Evolutionary conservation across 2,797 vertebrate species (phyloP), one percentile per base, ranked within the genome.

Genomic region (Hirundo rustica): DNA sequence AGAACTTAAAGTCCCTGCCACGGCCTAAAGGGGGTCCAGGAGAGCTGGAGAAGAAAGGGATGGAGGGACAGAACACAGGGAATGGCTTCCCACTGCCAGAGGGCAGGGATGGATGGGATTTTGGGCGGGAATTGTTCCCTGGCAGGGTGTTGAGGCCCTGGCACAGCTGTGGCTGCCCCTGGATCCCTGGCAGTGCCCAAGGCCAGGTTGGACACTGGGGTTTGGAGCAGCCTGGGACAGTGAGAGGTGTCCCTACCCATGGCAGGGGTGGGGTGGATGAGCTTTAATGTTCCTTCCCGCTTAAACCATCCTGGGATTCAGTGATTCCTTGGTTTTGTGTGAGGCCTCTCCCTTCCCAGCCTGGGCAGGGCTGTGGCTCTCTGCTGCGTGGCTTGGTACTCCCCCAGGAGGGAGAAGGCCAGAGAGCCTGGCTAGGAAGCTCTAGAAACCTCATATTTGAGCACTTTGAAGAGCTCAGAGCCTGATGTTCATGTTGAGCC

Each of bases 81-180:
- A 60, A 81, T 47, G 68, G 47, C 29, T 45, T 40, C 11, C 16
- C 15, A 25, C 0, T 51, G 57, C 26, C 18, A 38, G 5, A 36
- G 19, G 13, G 38, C 32, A 65, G n/a, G 7, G 16, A 0, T 20
- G 5, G 32, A 0, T 72, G 60, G 58, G 60, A 60, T 3, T 0
- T 7, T 16, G 50, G 66, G 34, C 3, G 42, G 66, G 74, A 50
- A 87, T 71, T 42, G 17, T 19, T 78, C 14, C 11, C 65, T 77
- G 25, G 1, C 5, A 47, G n/a, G 42, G 34, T 29, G 38, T 5
- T 5, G 5, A 38, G 38, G 38, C 38, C 38, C 38, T 38, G 38
- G 38, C 38, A 38, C 38, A 45, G 27, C 71, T 85, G 82, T 2
- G 82, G 25, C 40, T 70, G 48, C 18, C 27, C 51, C 85, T 61